A percentile compares a stretch with the other conserved stretches of the same genome.
Conservation (phyloP, 35 echinoderm and acorn worm genomes). For the Patiria miniata region DNA sequence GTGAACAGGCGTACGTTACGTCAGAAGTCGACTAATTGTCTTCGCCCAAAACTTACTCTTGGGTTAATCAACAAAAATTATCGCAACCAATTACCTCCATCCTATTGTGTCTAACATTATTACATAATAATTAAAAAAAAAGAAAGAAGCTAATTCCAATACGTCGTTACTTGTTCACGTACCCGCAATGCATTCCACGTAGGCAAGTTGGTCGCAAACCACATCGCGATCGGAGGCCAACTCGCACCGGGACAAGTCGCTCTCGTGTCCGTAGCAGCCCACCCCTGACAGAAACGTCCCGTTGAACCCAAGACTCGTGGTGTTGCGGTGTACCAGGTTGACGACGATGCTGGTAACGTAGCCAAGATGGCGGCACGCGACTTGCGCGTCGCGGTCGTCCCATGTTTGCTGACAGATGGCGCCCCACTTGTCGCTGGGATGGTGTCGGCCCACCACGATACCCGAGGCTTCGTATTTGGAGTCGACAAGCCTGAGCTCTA, state of each 20-base stretch:
- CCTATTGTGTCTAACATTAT: too few species aligned
- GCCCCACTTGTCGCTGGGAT: not conserved
- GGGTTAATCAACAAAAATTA: too few species aligned
- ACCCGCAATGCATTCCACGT: not conserved
- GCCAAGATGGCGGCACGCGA: conserved; percentile 9
- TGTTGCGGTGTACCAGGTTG: not conserved
- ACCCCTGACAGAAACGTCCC: not conserved
- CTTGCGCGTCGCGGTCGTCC: not conserved
- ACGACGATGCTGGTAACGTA: not conserved
- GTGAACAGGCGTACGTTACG: too few species aligned
- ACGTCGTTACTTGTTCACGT: not conserved
- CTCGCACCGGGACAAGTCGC: not conserved
- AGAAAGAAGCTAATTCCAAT: too few species aligned
- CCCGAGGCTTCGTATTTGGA: not conserved
- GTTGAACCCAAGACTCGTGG: too few species aligned
- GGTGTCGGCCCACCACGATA: not conserved
- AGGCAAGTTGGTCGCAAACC: not conserved
- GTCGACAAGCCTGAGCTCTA: not conserved
- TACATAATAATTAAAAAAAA: too few species aligned
- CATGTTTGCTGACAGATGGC: not conserved
- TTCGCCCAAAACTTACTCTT: too few species aligned
- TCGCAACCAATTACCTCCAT: too few species aligned
- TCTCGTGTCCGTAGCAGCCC: not conserved
- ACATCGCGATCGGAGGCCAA: not conserved
- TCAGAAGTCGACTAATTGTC: too few species aligned